Base-by-base conservation (phyloP, 1,140 invertebrate species). In the Drosophila malerkotliana region DNA sequence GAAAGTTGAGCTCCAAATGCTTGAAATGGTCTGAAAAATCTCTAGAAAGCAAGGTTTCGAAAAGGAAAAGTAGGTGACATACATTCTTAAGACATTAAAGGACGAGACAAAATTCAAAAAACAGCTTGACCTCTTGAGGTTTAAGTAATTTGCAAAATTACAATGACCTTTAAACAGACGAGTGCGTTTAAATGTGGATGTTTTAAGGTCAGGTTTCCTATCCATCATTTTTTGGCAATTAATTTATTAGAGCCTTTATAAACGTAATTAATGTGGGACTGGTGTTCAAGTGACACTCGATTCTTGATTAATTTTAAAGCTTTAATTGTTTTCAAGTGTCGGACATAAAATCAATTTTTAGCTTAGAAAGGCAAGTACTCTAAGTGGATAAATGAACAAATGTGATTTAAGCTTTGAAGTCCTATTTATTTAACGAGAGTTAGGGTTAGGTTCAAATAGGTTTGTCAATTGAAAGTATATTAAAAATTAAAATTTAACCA, bases 61-160 rank as follows among this genome's bases (percentile, higher is more conserved):
- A 30, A 28, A 34, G 26, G 47, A 24, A 51, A 44, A 15, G 12
- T 9, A 61, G 34, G 47, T 64, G 39, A 15, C 39, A 41, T n/a
- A 44, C 10, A 12, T 37, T 12, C 3, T 37, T 1, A 37, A 37
- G 4, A 3, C 10, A 1, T n/a, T 37, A 12, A n/a, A 37, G 3
- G 12, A 3, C 10, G 10, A 12, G 10, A 12, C 10, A n/a, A 37
- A 37, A 37, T 37, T 32, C 26, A 7, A 10, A 32, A 32, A 32
- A 10, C 9, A 10, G 32, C 32, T 37, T 37, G 9, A 4, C 34
- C 10, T 37, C 34, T 37, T 37, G 15, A 44, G 41, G 2, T 15
- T 18, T 2, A 15, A 44, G 41, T 44, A 15, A 44, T 44, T 44
- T 44, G 10, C 9, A 37, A 37, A 37, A 37, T 37, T 12, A 37